Percentiles rank a stretch among this genome's conserved stretches.
Evolutionary conservation across 1,140 invertebrate species (phyloP).

Genomic region (Drosophila kepulauana): DNA sequence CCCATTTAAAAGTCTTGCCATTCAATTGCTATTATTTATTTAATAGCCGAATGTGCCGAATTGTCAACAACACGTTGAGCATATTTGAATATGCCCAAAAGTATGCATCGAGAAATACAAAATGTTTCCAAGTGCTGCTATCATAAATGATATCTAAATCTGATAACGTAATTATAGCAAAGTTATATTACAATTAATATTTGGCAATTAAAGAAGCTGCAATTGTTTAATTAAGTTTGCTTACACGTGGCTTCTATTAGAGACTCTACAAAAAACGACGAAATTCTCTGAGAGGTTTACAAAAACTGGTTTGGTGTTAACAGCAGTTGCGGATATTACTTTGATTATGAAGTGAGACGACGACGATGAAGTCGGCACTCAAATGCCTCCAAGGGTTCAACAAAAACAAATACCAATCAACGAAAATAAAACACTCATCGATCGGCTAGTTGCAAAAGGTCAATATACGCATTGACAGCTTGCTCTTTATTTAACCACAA

Average conservation of each 20-base stretch:
- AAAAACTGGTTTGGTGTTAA: constrained; percentile 29
- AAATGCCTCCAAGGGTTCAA: constrained; percentile 6
- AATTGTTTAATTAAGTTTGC: background rate
- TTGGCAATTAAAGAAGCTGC: background rate
- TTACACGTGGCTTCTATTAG: background rate
- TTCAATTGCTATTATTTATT: no score
- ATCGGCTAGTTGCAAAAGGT: background rate
- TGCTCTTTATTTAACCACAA: background rate
- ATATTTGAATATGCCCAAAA: constrained; percentile 38
- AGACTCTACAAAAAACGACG: background rate
- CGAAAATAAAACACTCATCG: constrained; percentile 1
- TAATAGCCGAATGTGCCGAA: no score
- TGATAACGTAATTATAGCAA: background rate
- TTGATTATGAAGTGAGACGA: background rate
- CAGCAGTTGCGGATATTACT: constrained; percentile 4
- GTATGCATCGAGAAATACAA: constrained; percentile 20
- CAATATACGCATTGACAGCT: background rate
- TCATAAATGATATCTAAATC: background rate
- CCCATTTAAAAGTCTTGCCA: no score
- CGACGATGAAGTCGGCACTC: no score
- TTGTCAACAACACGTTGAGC: background rate
- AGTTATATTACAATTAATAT: background rate
- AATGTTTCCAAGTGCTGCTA: background rate
- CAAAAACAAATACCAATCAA: background rate
- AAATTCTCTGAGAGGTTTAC: constrained; percentile 8